Conservation (phyloP, 92 coral and sea anemone species). For the Umimayanthus chanpuru region DNA sequence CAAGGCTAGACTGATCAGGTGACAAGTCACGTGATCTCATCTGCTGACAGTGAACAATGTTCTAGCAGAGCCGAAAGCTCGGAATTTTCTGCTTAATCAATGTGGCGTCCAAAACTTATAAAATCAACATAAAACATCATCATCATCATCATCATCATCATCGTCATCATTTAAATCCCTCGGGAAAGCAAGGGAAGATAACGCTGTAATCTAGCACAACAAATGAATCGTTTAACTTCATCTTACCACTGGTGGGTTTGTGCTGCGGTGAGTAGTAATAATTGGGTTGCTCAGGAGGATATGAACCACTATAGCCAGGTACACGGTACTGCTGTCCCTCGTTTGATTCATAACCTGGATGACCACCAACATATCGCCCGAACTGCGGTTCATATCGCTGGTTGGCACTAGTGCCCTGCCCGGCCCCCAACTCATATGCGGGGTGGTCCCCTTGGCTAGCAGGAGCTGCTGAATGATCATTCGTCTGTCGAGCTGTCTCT, state of each 20-base stretch:
- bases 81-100: too few relatives aligned
- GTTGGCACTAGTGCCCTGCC: constrained; percentile 9
- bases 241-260: constrained; percentile 27
- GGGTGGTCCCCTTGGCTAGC: neutral
- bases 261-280: constrained; percentile 22
- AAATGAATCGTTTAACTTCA: too few relatives aligned
- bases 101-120: too few relatives aligned
- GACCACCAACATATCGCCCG: neutral
- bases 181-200: too few relatives aligned
- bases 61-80: too few relatives aligned
- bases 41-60: too few relatives aligned
- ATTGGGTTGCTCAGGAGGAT: constrained; percentile 37
- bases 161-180: too few relatives aligned
- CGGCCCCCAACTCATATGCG: constrained; percentile 6
- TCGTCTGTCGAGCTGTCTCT: constrained; percentile 34
- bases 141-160: too few relatives aligned
- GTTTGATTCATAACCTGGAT: constrained; percentile 6
- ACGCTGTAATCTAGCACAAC: too few relatives aligned
- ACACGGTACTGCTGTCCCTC: neutral
- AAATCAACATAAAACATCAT: too few relatives aligned
- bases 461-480: constrained; percentile 12
- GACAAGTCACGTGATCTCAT: too few relatives aligned
- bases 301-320: constrained; percentile 11
- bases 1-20: too few relatives aligned
- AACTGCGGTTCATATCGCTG: constrained; percentile 7